These are phyloP conservation scores for Cynocephalus volans DNA, from an alignment of 2,113 vertebrate species.

Conservation along the genomic window DNA sequence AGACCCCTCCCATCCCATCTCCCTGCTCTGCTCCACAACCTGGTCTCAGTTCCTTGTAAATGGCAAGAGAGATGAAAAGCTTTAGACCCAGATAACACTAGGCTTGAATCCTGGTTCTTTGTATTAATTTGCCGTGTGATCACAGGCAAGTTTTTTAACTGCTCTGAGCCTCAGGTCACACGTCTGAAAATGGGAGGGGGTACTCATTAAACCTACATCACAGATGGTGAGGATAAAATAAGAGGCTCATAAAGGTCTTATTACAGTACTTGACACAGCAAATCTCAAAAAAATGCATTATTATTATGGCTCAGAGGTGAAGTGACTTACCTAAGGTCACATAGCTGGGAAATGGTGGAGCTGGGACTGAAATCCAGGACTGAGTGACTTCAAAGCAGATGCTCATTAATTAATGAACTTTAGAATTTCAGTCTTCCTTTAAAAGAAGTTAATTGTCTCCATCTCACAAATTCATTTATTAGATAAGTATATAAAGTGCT, in stretches of 20 bases:
- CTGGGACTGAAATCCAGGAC: background rate
- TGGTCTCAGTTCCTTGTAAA: background rate
- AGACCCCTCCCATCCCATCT: background rate
- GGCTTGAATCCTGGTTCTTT: background rate
- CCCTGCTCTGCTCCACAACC: background rate
- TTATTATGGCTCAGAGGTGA: background rate
- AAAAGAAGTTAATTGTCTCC: background rate
- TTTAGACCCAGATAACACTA: background rate
- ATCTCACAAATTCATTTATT: background rate
- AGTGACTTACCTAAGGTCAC: conserved; percentile 40
- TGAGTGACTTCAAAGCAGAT: background rate
- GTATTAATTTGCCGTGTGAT: background rate
- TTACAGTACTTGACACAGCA: background rate
- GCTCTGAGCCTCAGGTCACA: conserved; percentile 4
- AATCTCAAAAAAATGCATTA: conserved; percentile 1
- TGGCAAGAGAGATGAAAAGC: background rate
- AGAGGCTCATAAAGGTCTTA: background rate
- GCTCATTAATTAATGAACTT: background rate
- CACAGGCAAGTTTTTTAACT: background rate
- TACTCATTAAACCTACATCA: background rate
- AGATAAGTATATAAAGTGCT: background rate
- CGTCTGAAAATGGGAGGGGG: background rate
- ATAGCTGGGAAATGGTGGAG: background rate
- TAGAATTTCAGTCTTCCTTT: background rate
- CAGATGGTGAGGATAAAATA: background rate